Conservation (phyloP, 2,888 invertebrate species). For the Balanococcus diminutus region DNA sequence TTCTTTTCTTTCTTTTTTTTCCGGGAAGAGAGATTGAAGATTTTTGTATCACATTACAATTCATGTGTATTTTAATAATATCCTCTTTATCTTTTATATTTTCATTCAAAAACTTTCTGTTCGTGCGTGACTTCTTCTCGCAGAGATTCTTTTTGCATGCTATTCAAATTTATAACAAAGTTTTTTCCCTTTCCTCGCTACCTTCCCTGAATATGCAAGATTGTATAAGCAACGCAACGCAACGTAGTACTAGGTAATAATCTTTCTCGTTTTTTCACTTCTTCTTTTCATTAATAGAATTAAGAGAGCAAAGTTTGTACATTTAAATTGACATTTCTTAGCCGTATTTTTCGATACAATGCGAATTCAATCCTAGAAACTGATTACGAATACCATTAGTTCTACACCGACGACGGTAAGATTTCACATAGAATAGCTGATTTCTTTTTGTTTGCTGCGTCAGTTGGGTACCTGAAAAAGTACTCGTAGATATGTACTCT, state of each 20-base stretch:
- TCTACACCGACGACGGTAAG: neutral
- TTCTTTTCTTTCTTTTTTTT: too few relatives aligned
- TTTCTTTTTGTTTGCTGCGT: neutral
- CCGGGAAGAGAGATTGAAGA: too few relatives aligned
- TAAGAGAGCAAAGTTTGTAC: neutral
- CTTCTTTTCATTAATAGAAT: neutral
- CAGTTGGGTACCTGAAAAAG: too few relatives aligned
- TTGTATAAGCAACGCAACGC: neutral
- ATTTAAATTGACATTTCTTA: neutral
- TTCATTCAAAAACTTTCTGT: constrained; percentile 23
- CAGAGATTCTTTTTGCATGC: constrained; percentile 1
- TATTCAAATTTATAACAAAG: neutral
- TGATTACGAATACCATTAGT: neutral
- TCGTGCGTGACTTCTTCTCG: neutral
- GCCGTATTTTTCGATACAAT: neutral
- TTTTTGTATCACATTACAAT: constrained; percentile 9
- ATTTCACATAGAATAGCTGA: neutral
- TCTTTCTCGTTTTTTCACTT: neutral
- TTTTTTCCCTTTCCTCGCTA: neutral
- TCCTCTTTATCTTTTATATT: constrained; percentile 11
- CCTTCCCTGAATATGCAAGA: neutral
- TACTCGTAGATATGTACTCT: too few relatives aligned
- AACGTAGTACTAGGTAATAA: too few relatives aligned
- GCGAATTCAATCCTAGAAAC: neutral
- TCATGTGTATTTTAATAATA: constrained; percentile 17